Conservation (phyloP, 1,140 invertebrate genomes). For the Plectus sambesii region DNA sequence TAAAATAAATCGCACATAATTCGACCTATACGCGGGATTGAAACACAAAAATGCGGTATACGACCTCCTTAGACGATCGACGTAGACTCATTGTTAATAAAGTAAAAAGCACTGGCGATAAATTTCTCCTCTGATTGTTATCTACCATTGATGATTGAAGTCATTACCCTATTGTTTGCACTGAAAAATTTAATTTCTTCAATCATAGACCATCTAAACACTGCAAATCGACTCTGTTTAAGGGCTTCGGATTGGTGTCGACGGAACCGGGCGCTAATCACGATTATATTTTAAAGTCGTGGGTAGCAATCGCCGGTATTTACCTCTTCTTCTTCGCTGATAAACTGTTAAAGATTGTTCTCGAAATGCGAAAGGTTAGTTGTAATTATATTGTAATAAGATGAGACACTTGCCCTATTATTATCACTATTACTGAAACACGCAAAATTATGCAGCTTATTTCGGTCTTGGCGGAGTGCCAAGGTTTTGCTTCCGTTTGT, state of each 20-base stretch:
- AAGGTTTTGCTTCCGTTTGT: no score
- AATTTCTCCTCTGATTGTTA: no score
- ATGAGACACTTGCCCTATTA: background rate
- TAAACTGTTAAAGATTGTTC: conserved; percentile 41
- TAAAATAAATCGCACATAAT: no score
- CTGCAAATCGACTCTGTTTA: conserved; percentile 6
- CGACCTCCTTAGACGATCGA: no score
- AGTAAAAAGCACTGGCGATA: no score
- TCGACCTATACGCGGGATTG: no score
- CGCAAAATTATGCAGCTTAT: no score
- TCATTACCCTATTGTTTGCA: no score
- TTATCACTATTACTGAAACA: background rate
- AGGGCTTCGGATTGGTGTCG: conserved; percentile 34
- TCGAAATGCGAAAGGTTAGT: conserved; percentile 37
- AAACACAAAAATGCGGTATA: no score
- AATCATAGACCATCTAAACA: background rate
- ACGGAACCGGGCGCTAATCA: conserved; percentile 23
- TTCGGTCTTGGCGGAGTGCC: no score
- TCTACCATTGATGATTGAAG: no score
- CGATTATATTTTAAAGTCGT: conserved; percentile 35
- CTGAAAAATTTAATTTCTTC: conserved; percentile 4
- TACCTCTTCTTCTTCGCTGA: conserved; percentile 44
- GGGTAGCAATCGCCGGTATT: conserved; percentile 38
- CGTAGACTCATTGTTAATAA: no score
- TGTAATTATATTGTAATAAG: background rate